Conservation (phyloP, 2,888 invertebrate genomes). For the Conchocele bisecta region DNA sequence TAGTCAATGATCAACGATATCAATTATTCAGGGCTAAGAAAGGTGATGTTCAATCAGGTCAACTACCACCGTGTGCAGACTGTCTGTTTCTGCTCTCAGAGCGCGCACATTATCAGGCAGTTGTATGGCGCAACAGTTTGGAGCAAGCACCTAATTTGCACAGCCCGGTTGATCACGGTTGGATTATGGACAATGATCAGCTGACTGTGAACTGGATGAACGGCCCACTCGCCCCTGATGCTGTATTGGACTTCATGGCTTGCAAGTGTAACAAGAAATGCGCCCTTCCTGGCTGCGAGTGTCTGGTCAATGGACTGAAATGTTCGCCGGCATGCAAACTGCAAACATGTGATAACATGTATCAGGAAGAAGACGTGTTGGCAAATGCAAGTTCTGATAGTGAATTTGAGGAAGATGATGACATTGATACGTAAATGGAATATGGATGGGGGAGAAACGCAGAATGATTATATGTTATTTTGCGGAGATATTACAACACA, state of each 20-base stretch:
- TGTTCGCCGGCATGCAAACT: too few relatives aligned
- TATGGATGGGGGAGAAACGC: too few relatives aligned
- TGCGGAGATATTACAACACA: too few relatives aligned
- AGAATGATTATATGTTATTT: too few relatives aligned
- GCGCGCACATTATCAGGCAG: slow-evolving; percentile 57
- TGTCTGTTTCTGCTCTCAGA: slow-evolving; percentile 10
- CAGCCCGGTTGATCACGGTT: slow-evolving; percentile 23
- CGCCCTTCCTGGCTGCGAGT: background rate
- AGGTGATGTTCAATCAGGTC: slow-evolving; percentile 30
- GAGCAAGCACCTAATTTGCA: slow-evolving; percentile 10
- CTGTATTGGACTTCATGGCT: background rate
- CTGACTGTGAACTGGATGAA: slow-evolving; percentile 26
- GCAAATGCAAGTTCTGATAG: too few relatives aligned
- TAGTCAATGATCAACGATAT: slow-evolving; percentile 39
- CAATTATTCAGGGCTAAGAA: slow-evolving; percentile 37
- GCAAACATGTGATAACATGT: too few relatives aligned
- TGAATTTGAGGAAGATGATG: too few relatives aligned
- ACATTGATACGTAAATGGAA: too few relatives aligned
- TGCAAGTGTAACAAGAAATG: background rate
- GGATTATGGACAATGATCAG: slow-evolving; percentile 2
- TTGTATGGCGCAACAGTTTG: slow-evolving; percentile 36
- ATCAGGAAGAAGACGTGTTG: too few relatives aligned
- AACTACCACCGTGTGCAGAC: slow-evolving; percentile 44
- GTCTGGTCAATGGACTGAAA: background rate
- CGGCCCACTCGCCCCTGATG: background rate